Evolutionary conservation across 2,797 vertebrate species (phyloP), one percentile per base, ranked within the genome.

Genomic region (Pteropus rufus): DNA sequence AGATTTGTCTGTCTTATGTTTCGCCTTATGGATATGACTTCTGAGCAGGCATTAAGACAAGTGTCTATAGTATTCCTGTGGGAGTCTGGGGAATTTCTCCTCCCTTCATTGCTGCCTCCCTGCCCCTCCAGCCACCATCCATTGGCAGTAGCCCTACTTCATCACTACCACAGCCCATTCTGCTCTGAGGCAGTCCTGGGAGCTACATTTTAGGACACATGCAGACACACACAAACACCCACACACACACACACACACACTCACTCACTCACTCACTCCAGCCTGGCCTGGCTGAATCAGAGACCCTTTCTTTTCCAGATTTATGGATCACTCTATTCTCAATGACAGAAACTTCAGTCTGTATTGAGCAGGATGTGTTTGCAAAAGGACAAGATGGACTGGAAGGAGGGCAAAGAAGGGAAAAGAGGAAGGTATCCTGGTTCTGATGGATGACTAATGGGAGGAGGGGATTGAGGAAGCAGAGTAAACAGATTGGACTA

Each of bases 301-400:
- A 96, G 65, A 80, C 19, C 7, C 23, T 52, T 31, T 92, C 88
- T 69, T 72, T 92, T 96, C 58, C 98, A 99, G 99, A 97, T 99
- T 99, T 97, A 98, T 98, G 95, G 94, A 98, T 52, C 97, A 98
- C 83, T 98, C 98, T 97, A 94, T 97, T 90, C 65, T 97, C 97
- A 97, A 62, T 3, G 96, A 98, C 97, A 97, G 80, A n/a, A 96
- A 95, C 56, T 99, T 99, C 97, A 98, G 95, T 94, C 96, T 98
- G 24, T 99, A 98, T 89, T 99, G 97, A 97, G 29, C 21, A 94
- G 26, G 84, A 70, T 26, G 4, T 4, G 11, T 75, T 34, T 64
- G 34, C 67, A 76, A 44, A 86, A 44, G 64, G 54, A 91, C 60
- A 75, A 56, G 56, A 86, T 26, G 79, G 72, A 90, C 49, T 31